These are phyloP conservation scores for Scaptomyza parva DNA, from an alignment of 2,888 invertebrate genomes.

Conservation along the genomic window DNA sequence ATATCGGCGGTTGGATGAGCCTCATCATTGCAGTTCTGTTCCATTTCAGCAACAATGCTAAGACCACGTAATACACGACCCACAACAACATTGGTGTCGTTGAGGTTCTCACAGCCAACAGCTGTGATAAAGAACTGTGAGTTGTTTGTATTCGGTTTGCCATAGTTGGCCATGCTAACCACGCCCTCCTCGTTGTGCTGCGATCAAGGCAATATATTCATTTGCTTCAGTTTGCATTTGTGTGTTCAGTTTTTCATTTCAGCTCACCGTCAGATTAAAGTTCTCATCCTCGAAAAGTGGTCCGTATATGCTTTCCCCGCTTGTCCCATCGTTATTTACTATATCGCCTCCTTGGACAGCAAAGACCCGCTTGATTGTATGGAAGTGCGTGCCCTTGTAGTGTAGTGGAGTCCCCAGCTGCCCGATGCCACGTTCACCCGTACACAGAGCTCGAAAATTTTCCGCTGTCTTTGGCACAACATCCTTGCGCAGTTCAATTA, in stretches of 20 bases:
- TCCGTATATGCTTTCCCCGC: slow-evolving; percentile 98
- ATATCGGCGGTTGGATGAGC: slow-evolving; percentile 88
- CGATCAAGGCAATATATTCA: slow-evolving; percentile 41
- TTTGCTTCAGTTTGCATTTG: neutral
- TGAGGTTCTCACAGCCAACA: slow-evolving; percentile 90
- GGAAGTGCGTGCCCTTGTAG: slow-evolving; percentile 93
- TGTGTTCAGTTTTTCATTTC: neutral
- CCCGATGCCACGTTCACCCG: slow-evolving; percentile 94
- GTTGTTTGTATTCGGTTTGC: slow-evolving; percentile 92
- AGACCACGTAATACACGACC: slow-evolving; percentile 92
- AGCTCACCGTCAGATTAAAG: slow-evolving; percentile 88
- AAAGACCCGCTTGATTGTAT: slow-evolving; percentile 93
- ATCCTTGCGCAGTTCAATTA: slow-evolving; percentile 94
- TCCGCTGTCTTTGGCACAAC: slow-evolving; percentile 94
- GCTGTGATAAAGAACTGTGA: slow-evolving; percentile 97
- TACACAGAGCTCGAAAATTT: slow-evolving; percentile 96
- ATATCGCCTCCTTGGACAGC: slow-evolving; percentile 95
- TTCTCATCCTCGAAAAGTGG: slow-evolving; percentile 95
- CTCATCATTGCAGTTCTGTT: slow-evolving; percentile 86
- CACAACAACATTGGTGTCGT: slow-evolving; percentile 93
- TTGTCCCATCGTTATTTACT: slow-evolving; percentile 91
- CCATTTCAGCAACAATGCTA: slow-evolving; percentile 90
- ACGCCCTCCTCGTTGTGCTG: slow-evolving; percentile 88
- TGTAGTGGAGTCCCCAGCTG: slow-evolving; percentile 89
- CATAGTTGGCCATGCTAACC: slow-evolving; percentile 93